Base-by-base conservation (phyloP, 2,888 invertebrate genomes). In the Ceramica pisi region DNA sequence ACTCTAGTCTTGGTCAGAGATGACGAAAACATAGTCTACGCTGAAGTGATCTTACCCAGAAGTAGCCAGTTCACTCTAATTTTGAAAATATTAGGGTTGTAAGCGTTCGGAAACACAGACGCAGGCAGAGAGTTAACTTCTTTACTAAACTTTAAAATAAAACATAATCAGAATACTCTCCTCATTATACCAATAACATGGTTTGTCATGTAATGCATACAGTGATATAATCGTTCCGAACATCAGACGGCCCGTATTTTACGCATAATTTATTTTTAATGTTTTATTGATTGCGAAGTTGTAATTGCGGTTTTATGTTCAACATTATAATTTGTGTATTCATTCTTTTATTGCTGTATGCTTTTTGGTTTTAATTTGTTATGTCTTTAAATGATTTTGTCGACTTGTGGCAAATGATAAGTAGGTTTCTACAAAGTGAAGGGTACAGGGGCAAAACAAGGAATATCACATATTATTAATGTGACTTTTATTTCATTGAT, bases 181-280 rank as follows among this genome's bases (percentile, higher is more conserved):
- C 4, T 46, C 35, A 63, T 38, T 1, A 57, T 38, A 50, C 9
- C 50, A 57, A 38, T 48, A n/a, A 64, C 46, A 26, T 41, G 38
- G 48, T 61, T 69, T 63, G 57, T 78, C 66, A 56, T 67, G 55
- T 69, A 69, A 57, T 50, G 41, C 41, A 23, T 57, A 62, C 56
- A 76, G 55, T 67, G 56, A 65, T 50, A 70, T 75, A 74, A 82
- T 75, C 76, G 38, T 61, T 73, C 19, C 1, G 75, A 12, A 67
- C 83, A 71, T 66, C 82, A 60, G 23, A 31, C 44, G 41, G 50
- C 26, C 57, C 48, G 44, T 31, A 59, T 80, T 75, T 75, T 55
- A 71, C 60, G 73, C 67, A 67, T 80, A 80, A 83, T 84, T 80
- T 74, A n/a, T 75, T 82, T 84, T 82, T 83, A 77, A 84, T 80